phyloP scores from a whole-genome alignment of 2,113 vertebrate genomes.

The Pteronura brasiliensis region DNA sequence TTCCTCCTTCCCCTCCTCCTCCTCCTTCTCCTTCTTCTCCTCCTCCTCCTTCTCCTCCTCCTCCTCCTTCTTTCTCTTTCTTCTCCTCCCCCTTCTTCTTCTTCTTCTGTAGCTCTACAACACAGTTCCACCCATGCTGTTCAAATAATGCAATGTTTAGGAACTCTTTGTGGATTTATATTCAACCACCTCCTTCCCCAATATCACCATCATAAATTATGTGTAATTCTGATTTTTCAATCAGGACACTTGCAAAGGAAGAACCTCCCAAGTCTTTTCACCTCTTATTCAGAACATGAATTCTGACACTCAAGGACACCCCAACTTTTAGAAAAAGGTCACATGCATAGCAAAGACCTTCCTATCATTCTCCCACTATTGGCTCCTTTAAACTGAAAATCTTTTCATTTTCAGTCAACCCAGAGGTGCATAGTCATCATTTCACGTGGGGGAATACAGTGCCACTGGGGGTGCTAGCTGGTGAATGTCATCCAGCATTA shows the following conservation, averaged over 20 bases:
- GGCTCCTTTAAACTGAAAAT: not conserved
- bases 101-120: no score
- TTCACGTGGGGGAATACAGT: fast-evolving
- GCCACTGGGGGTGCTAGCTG: not conserved
- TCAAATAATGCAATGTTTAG: fast-evolving
- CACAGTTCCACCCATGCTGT: fast-evolving
- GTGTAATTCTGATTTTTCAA: not conserved
- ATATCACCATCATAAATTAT: fast-evolving
- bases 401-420: not conserved
- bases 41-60: no score
- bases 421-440: not conserved
- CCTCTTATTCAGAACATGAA: not conserved
- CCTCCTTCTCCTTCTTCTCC: no score
- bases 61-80: not conserved
- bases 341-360: fast-evolving
- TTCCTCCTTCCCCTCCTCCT: no score
- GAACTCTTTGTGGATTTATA: no score
- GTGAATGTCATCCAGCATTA: not conserved
- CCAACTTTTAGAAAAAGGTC: not conserved
- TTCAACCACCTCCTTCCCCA: fast-evolving
- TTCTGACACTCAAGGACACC: not conserved
- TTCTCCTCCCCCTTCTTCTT: not conserved
- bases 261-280: not conserved
- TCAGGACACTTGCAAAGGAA: not conserved
- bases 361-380: no score